A percentile compares a stretch with the other conserved stretches of the same genome.
Conservation (phyloP, 2,113 vertebrate species). For the Martes martes region DNA sequence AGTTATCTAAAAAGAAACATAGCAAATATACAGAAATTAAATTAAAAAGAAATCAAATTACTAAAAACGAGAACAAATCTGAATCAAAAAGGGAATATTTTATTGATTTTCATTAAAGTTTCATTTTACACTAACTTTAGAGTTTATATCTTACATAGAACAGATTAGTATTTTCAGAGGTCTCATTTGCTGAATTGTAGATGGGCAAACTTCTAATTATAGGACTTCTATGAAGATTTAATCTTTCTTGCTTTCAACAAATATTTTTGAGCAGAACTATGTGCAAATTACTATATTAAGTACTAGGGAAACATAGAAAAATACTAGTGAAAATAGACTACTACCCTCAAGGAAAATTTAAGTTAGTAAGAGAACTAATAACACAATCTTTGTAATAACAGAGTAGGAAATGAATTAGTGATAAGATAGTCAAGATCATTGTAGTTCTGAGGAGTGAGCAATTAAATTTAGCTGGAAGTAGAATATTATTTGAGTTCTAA, state of each 20-base stretch:
- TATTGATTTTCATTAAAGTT: neutral
- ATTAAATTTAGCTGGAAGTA: slow-evolving; percentile 48
- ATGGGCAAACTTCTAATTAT: neutral
- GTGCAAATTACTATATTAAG: neutral
- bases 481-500: slow-evolving; percentile 40
- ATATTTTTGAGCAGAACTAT: neutral
- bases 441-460: slow-evolving; percentile 27
- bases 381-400: slow-evolving; percentile 8
- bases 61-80: neutral
- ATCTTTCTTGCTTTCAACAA: neutral
- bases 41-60: neutral
- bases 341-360: slow-evolving; percentile 5
- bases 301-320: neutral
- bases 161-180: neutral
- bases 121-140: slow-evolving; percentile 18
- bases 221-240: neutral
- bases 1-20: neutral
- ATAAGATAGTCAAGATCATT: slow-evolving; percentile 46
- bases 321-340: neutral
- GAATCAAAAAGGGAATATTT: neutral
- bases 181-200: neutral
- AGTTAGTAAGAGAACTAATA: slow-evolving; percentile 38
- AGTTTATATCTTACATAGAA: neutral
- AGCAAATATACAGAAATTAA: neutral
- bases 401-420: slow-evolving; percentile 36